Base-by-base conservation (phyloP, 2,888 invertebrate species). In the Temnothorax unifasciatus region DNA sequence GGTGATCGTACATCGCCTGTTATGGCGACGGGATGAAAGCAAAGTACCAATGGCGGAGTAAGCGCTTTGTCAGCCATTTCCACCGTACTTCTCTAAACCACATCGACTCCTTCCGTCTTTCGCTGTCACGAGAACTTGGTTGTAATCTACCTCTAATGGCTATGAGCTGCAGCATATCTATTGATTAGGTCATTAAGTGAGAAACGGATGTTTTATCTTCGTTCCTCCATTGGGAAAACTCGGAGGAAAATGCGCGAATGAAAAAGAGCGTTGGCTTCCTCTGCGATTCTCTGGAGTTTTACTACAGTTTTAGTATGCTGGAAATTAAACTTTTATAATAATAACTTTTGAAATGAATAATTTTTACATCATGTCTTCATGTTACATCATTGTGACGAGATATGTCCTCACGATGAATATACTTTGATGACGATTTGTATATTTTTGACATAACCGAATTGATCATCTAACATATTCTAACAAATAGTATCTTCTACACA, bases 121-220 rank as follows among this genome's bases (percentile, higher is more conserved):
- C 50, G 38, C 29, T 41, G 66, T 38, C 66, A 52, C 25, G 54
- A 57, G 47, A 77, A 77, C 54, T 68, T 11, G 63, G 47, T 50
- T 66, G 85, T 82, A 88, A 88, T 86, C 84, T 86, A 50, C 69
- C 85, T 85, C 82, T 86, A 90, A 88, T 87, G 87, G 83, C 82
- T 77, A 74, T 61, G 71, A 61, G 41, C 81, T 44, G 68, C 64
- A 61, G 41, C 74, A 25, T 82, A 75, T 71, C 77, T 85, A 90
- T 88, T 85, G 90, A 88, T 90, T 87, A 84, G 87, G 73, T 86
- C 89, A 83, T 89, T 88, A 85, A 71, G 75, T 63, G 63, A 66
- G 63, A 71, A 82, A 63, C 76, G 71, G 86, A 68, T 83, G 73
- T 86, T 84, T 84, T 88, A 82, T 68, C 71, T 84, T 84, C 41